Percentiles rank a stretch among this genome's conserved stretches.
Conservation (phyloP, 2,797 vertebrate species). For the Oreonectes daqikongensis region DNA sequence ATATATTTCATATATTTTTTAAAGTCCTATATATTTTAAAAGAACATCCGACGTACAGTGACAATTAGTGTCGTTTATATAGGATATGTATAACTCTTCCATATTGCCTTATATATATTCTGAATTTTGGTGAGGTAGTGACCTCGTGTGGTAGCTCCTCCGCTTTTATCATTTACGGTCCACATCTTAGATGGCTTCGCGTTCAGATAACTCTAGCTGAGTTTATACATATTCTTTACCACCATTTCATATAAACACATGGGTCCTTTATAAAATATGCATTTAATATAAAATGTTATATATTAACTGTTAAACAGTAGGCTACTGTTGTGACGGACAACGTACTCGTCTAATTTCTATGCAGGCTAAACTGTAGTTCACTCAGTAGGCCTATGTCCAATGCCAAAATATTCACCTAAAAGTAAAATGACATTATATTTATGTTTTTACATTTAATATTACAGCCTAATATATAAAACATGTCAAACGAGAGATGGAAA, state of each 20-base stretch:
- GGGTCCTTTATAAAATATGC: background rate
- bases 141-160: constrained; percentile 19
- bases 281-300: background rate
- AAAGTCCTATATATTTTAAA: no score
- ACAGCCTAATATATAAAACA: no score
- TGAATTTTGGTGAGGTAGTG: constrained; percentile 2
- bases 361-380: no score
- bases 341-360: no score
- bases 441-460: no score
- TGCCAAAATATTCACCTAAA: no score
- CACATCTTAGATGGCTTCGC: no score
- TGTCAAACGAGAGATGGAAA: background rate
- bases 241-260: background rate
- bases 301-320: background rate
- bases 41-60: background rate
- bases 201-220: background rate
- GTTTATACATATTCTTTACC: background rate
- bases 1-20: no score
- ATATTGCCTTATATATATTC: background rate
- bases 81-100: background rate
- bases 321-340: no score
- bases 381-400: no score
- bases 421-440: no score
- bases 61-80: background rate
- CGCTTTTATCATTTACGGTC: background rate